Base-by-base conservation (phyloP, 2,113 vertebrate species). In the Aviceda subcristata region DNA sequence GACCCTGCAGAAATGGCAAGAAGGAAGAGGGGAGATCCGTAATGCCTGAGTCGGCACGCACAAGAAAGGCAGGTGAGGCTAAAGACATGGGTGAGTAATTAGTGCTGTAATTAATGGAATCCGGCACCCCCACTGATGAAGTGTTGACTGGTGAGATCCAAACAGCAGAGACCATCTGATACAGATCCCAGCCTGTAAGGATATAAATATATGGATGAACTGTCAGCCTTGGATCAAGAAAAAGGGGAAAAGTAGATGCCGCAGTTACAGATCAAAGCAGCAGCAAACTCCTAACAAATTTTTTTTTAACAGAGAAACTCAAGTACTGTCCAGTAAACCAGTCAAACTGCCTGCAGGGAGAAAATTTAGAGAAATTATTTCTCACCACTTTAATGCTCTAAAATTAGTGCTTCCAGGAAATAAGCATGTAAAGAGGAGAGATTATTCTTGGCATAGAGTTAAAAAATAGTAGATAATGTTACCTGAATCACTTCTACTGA, bases 191-290 rank as follows among this genome's bases (percentile, higher is more conserved):
- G 75, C 46, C 68, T 2, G 0, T 43, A 86, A 96, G 85, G 63
- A 64, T 51, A 90, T 95, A 92, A 94, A 95, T 93, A 80, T 83
- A 90, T 86, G 55, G 88, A 93, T 93, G 88, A 93, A 90, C 67
- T 91, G 34, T 55, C 83, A 79, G 77, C 69, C 69, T 94, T 88
- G 85, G 59, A 88, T 67, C 32, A 88, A 90, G 72, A 69, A 92
- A 93, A 96, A 67, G 50, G 62, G 55, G 91, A 62, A 67, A 30
- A 95, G 38, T 83, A 92, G 74, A 77, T 80, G 38, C 57, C 7
- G 9, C 71, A 93, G 67, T 74, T 86, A 77, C 41, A 93, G 78
- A 90, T 90, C 75, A 97, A 97, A 97, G 92, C 59, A 51, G 50
- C 38, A 86, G 50, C 55, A 96, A 94, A 90, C 12, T 59, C 45